Evolutionary conservation across 2,113 vertebrate species (phyloP), one percentile per base, ranked within the genome.

Genomic region (Crocuta crocuta): DNA sequence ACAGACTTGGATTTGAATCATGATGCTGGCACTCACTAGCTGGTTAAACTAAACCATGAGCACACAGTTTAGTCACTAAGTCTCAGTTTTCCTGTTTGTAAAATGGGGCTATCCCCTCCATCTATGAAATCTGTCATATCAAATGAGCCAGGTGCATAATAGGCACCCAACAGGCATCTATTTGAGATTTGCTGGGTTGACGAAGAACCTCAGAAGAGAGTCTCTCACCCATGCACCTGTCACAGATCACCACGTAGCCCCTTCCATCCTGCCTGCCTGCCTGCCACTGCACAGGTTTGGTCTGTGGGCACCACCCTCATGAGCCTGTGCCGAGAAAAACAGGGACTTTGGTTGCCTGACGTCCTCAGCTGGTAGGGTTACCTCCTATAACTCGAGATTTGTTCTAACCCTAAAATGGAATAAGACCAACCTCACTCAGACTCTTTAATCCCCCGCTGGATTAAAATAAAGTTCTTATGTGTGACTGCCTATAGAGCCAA

Each of bases 331-430:
- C 35, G 66, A 95, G 82, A 94, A 80, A 96, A 80, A 92, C 0
- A 81, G 50, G 68, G 63, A 74, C 35, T 85, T 63, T 58, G 17
- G 80, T 66, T 0, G 1, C 24, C 94, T 55, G 43, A 91, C 82
- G 87, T 84, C 65, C 65, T 95, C 48, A 79, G 84, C 43, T 53
- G 43, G 71, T 21, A 61, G 61, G 43, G 35, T 53, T 88, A 84
- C 81, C 94, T 97, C 95, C 73, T 93, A 39, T 84, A 96, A 89
- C 39, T 89, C 1, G 1, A 95, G 73, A 92, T 95, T 93, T 91
- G 93, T 97, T 89, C 58, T 93, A 97, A 98, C 73, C 39, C 79
- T 92, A 92, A 96, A 93, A 85, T 76, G 90, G 94, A 95, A 48
- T n/a, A 88, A 94, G 92, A 71, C 45, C 92, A 98, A 96, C 48